Evolutionary conservation across 2,797 vertebrate species (phyloP), one percentile per base, ranked within the genome.

Genomic region (Gymnodraco acuticeps): DNA sequence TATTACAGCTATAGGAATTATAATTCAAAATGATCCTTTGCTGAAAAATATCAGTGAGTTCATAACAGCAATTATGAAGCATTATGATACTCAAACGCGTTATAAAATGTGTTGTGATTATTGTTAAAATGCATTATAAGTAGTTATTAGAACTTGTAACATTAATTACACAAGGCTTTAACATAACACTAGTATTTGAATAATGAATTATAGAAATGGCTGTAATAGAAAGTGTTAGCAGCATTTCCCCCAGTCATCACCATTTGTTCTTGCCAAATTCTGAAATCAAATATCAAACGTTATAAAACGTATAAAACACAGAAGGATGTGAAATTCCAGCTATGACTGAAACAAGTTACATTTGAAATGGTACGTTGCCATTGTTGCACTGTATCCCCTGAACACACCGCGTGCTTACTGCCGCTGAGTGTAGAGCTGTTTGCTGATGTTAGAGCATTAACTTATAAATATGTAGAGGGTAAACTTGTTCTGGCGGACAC

Each of bases 321-420:
- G 20, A 15, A 15, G 17, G 5, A 33, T 45, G 52, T 48, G 42
- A 64, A 53, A 50, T 64, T 46, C 63, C 43, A 56, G 31, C 27
- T 41, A n/a, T 20, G 27, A 42, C n/a, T 43, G n/a, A 67, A 77
- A 38, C 42, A 23, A 47, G 27, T 15, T 15, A 5, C 58, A 50
- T 53, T 56, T 20, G 38, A n/a, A 68, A 43, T 23, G 33, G 38
- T 50, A 38, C n/a, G 45, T 64, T 14, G 31, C 5, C 4, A 23
- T 51, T 52, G 16, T 76, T 70, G 46, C 42, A 52, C 53, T 70
- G 70, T 62, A 51, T 52, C 27, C 64, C n/a, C 19, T 33, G 4
- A 67, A 48, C 58, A 58, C 47, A 60, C 74, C 64, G 54, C 64
- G 69, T 46, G 60, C 45, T 66, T 76, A 43, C 27, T 68, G 46